Conservation (phyloP, 2,797 vertebrate genomes). For the Sebastes elongatus region DNA sequence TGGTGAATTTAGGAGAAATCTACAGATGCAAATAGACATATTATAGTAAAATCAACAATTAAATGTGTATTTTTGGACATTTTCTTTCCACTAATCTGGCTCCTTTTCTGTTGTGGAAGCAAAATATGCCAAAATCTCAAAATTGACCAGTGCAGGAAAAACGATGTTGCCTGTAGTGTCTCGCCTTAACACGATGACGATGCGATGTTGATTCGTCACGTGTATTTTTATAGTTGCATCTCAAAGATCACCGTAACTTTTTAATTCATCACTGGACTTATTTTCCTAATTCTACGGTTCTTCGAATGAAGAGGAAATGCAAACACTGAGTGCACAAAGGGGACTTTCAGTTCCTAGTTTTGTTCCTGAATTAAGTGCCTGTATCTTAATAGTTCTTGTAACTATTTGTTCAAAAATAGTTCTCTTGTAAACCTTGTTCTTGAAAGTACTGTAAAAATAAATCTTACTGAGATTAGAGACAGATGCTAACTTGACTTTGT, state of each 20-base stretch:
- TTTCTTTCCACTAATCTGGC: not conserved
- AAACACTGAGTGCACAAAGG: not conserved
- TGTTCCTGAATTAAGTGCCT: not conserved
- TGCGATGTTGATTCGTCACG: not conserved
- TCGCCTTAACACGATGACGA: accelerated
- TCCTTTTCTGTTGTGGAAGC: too few relatives aligned
- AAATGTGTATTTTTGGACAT: not conserved
- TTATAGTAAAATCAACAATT: not conserved
- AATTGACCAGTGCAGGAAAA: not conserved
- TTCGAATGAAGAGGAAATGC: not conserved
- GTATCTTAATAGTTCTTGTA: not conserved
- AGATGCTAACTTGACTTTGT: not conserved
- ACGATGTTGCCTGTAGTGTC: not conserved
- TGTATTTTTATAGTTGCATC: not conserved
- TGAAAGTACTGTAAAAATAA: not conserved
- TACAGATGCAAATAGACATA: not conserved
- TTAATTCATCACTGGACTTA: not conserved
- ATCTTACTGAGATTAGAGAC: not conserved
- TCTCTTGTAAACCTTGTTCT: not conserved
- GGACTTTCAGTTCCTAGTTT: not conserved
- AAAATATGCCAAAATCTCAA: too few relatives aligned
- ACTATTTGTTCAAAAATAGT: not conserved
- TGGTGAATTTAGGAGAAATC: not conserved
- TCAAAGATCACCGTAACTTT: not conserved
- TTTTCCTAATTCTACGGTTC: not conserved